Percentiles rank a stretch among this genome's conserved stretches.
These are phyloP conservation scores for Sciaenops ocellatus DNA, from an alignment of 2,797 vertebrate genomes.

Conservation along the genomic window DNA sequence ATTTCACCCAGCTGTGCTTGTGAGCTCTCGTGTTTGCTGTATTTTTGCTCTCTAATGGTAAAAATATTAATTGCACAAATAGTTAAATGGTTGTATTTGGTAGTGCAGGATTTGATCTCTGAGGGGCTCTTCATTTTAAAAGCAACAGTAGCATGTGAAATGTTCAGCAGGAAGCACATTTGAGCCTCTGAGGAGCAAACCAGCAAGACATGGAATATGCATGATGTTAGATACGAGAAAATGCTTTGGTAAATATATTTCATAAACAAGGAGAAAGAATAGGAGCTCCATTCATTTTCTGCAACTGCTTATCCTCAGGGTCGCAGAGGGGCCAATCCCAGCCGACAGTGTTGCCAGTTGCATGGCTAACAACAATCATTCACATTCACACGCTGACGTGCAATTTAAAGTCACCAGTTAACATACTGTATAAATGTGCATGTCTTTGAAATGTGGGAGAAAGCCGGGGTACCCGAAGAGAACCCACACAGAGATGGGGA, in stretches of 20 bases:
- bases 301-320: no score
- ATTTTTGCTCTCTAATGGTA: constrained; percentile 22
- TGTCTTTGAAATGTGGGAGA: no score
- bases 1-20: constrained; percentile 5
- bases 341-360: no score
- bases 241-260: not conserved
- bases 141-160: not conserved
- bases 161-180: constrained; percentile 24
- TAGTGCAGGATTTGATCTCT: constrained; percentile 18
- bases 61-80: constrained; percentile 43
- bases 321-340: no score
- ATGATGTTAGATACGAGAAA: constrained; percentile 8
- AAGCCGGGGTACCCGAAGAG: no score
- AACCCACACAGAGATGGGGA: no score
- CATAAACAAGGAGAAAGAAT: constrained; percentile 10
- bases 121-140: constrained; percentile 24
- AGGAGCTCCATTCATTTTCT: not conserved
- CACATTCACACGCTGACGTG: no score
- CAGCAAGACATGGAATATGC: constrained; percentile 19
- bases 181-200: constrained; percentile 19
- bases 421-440: no score
- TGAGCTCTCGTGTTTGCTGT: constrained; percentile 8
- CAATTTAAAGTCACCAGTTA: no score
- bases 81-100: constrained; percentile 9
- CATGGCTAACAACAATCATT: no score